These are phyloP conservation scores for Ichneumon xanthorius DNA, from an alignment of 2,888 invertebrate species.

Conservation along the genomic window DNA sequence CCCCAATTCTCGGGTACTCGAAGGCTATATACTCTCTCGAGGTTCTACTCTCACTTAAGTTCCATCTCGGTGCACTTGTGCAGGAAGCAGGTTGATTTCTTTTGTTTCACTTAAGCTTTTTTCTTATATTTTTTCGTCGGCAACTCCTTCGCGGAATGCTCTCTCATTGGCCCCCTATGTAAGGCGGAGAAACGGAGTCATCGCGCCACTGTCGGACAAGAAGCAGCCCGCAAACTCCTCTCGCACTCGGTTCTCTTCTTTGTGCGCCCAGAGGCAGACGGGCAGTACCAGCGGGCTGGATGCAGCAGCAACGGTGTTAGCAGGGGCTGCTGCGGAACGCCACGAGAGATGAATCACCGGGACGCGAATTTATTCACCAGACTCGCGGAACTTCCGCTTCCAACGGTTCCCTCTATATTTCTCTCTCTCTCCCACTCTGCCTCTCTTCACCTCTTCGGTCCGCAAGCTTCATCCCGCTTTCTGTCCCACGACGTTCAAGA, in stretches of 20 bases:
- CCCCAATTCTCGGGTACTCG: background rate
- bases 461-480: conserved; percentile 60
- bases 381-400: conserved; percentile 60
- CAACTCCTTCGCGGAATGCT: conserved; percentile 43
- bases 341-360: conserved; percentile 64
- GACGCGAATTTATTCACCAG: conserved; percentile 68
- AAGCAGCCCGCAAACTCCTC: conserved; percentile 59
- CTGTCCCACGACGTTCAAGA: conserved; percentile 56
- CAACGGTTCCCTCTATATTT: conserved; percentile 25
- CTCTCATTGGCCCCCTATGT: conserved; percentile 39
- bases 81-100: conserved; percentile 15
- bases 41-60: conserved; percentile 19
- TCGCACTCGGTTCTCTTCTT: conserved; percentile 5
- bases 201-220: conserved; percentile 41
- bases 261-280: conserved; percentile 27
- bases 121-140: background rate
- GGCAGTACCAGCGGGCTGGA: conserved; percentile 4
- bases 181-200: conserved; percentile 32
- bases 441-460: conserved; percentile 46
- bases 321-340: conserved; percentile 54
- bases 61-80: conserved; percentile 47
- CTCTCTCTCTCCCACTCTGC: conserved; percentile 26
- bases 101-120: conserved; percentile 4
- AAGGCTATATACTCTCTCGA: background rate
- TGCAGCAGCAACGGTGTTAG: conserved; percentile 32